A percentile compares a stretch with the other conserved stretches of the same genome.
Evolutionary conservation across 92 coral and sea anemone species (phyloP).

Genomic region (Ricordea florida): DNA sequence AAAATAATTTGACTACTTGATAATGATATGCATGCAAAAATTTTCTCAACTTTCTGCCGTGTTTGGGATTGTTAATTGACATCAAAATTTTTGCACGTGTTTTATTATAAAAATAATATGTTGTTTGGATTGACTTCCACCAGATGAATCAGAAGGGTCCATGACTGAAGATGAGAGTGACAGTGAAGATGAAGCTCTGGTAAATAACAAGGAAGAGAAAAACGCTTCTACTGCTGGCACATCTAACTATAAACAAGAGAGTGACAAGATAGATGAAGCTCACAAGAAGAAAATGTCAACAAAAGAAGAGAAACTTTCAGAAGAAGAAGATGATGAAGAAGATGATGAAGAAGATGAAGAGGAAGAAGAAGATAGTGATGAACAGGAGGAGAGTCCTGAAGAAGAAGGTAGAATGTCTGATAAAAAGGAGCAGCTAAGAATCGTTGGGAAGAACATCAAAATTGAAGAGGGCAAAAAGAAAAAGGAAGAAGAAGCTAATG

Average conservation of each 20-base stretch:
- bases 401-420: conserved; percentile 9
- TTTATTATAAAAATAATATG: not conserved
- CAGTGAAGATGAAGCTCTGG: conserved; percentile 31
- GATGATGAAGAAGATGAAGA: conserved; percentile 43
- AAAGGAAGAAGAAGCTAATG: conserved; percentile 12
- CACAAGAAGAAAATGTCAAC: not conserved
- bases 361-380: conserved; percentile 38
- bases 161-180: conserved; percentile 23
- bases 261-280: conserved; percentile 5
- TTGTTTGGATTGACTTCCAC: not conserved
- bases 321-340: conserved; percentile 16
- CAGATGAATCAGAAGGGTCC: conserved; percentile 20
- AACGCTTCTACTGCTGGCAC: not conserved
- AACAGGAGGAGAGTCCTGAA: conserved; percentile 12
- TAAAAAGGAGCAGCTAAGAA: conserved; percentile 7
- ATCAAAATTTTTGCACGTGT: not conserved
- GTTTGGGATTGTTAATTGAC: not conserved
- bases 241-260: not conserved
- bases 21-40: not conserved
- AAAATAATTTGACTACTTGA: not conserved
- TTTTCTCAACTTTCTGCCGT: not conserved
- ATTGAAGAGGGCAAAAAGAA: conserved; percentile 3
- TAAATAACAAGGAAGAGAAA: not conserved
- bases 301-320: not conserved
- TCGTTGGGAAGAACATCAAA: conserved; percentile 27